Percentiles rank a stretch among this genome's conserved stretches.
These are phyloP conservation scores for Procapra przewalskii DNA, from an alignment of 2,113 vertebrate species.

Conservation along the genomic window DNA sequence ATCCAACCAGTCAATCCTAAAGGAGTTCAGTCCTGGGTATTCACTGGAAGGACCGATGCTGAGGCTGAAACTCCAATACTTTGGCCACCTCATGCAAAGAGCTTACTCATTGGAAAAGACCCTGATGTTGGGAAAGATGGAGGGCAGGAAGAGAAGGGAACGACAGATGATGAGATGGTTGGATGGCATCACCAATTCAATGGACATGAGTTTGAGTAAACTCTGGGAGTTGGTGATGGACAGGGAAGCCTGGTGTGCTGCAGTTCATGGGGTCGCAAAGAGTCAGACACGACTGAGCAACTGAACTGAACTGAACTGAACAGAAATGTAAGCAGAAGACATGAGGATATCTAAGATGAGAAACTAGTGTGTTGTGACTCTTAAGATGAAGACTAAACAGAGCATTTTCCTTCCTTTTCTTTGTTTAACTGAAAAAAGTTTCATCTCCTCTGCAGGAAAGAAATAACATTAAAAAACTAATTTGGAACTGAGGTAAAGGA, in stretches of 20 bases:
- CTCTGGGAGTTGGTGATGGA: not conserved
- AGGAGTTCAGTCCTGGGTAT: not conserved
- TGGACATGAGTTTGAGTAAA: not conserved
- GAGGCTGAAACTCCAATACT: not conserved
- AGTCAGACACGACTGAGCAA: not conserved
- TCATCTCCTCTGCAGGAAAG: slow-evolving; percentile 10
- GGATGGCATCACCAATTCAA: not conserved
- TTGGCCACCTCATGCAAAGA: not conserved
- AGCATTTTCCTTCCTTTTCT: not conserved
- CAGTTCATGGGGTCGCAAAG: not conserved
- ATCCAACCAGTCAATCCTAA: not conserved
- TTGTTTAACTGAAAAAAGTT: slow-evolving; percentile 7
- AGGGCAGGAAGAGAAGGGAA: not conserved
- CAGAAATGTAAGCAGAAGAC: not conserved
- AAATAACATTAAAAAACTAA: not conserved
- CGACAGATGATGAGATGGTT: not conserved
- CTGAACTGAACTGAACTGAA: not conserved
- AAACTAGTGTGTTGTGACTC: not conserved
- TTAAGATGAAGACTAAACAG: not conserved
- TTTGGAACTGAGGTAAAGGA: slow-evolving; percentile 1
- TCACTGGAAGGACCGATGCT: not conserved
- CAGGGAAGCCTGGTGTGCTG: not conserved
- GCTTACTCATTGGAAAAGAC: not conserved
- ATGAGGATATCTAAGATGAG: not conserved
- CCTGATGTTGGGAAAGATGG: not conserved